Conservation (phyloP, 2,113 vertebrate genomes). For the Phalacrocorax aristotelis region DNA sequence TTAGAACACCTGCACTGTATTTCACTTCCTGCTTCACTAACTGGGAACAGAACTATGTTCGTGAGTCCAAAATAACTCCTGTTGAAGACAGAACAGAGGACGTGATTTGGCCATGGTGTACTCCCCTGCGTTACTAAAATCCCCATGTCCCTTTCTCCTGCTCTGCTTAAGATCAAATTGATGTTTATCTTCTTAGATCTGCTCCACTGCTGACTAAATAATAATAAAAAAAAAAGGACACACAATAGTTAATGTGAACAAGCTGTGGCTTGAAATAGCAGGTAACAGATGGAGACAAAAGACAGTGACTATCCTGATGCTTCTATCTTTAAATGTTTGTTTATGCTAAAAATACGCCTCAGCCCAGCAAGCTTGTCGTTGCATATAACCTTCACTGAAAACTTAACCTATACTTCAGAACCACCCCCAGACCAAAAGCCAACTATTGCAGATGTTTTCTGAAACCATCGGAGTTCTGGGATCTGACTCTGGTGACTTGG, state of each 20-base stretch:
- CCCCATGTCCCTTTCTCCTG: neutral
- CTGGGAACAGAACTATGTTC: neutral
- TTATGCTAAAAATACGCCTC: slow-evolving; percentile 64
- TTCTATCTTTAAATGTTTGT: slow-evolving; percentile 68
- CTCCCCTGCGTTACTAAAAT: neutral
- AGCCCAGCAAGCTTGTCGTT: neutral
- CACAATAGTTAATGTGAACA: slow-evolving; percentile 34
- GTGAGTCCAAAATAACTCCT: neutral
- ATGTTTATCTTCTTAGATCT: neutral
- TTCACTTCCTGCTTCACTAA: neutral
- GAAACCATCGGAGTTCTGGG: neutral
- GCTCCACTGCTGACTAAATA: neutral
- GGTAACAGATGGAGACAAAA: slow-evolving; percentile 62
- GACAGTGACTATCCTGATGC: neutral
- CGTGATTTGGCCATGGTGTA: neutral
- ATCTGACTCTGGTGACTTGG: neutral
- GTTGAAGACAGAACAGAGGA: neutral
- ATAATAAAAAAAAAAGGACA: neutral
- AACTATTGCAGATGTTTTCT: neutral
- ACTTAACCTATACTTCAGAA: neutral
- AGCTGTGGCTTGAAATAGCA: slow-evolving; percentile 41
- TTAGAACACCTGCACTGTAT: neutral
- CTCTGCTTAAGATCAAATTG: neutral
- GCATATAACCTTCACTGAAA: slow-evolving; percentile 1
- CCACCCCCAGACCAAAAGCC: neutral